Conservation (phyloP, 2,797 vertebrate genomes). For the Taeniopygia guttata region DNA sequence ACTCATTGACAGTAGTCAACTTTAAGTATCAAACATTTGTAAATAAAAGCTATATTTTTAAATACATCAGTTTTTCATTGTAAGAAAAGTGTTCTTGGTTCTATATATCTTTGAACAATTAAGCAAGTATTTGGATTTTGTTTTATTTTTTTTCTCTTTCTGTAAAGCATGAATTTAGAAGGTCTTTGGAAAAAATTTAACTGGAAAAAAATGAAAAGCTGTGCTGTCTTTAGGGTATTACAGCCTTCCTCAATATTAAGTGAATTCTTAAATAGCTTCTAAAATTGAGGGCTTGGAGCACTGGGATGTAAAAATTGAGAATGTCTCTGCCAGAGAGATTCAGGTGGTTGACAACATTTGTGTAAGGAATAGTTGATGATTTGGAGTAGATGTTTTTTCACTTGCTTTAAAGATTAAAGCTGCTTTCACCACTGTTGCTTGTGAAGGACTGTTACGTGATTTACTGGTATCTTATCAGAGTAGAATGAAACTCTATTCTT, state of each 20-base stretch:
- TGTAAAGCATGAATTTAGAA: not conserved
- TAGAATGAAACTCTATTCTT: not conserved
- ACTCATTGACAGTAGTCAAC: not conserved
- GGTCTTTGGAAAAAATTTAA: not conserved
- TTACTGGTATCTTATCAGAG: not conserved
- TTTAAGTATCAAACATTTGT: not conserved
- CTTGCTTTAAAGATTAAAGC: not conserved
- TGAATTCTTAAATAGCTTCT: not conserved
- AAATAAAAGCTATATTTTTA: not conserved
- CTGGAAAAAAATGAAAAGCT: not conserved
- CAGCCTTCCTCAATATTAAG: not conserved
- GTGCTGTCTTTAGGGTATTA: fast-evolving
- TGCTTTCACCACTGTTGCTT: not conserved
- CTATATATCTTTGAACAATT: not conserved
- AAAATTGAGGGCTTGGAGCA: fast-evolving
- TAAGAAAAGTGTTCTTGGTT: not conserved
- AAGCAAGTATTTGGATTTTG: not conserved
- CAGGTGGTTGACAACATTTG: not conserved
- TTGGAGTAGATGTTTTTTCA: not conserved
- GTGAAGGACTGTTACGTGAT: not conserved
- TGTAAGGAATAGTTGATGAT: not conserved
- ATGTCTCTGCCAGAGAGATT: not conserved
- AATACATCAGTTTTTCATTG: not conserved
- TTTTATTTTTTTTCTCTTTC: not conserved
- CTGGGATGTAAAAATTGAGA: not conserved